These are phyloP conservation scores for Catamblyrhynchus diadema DNA, from an alignment of 2,797 vertebrate species.

Conservation along the genomic window DNA sequence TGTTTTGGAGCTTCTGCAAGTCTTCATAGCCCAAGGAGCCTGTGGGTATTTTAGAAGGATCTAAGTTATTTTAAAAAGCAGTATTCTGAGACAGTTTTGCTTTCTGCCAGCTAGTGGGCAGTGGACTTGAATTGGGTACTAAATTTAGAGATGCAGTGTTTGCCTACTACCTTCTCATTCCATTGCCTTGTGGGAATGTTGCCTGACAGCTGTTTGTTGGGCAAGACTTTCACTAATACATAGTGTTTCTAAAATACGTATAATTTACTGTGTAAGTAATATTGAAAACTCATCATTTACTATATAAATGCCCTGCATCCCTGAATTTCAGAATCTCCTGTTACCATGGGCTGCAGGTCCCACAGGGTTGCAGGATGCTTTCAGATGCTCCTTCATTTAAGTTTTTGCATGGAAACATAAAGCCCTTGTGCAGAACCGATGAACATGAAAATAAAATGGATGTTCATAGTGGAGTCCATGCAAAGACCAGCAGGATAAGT, in stretches of 20 bases:
- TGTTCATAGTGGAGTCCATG: not conserved
- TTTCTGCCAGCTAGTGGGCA: not conserved
- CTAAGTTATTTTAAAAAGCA: not conserved
- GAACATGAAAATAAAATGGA: not conserved
- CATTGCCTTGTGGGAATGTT: not conserved
- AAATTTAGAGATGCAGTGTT: not conserved
- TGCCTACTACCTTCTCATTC: not conserved
- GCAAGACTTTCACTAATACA: not conserved
- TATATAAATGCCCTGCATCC: not conserved
- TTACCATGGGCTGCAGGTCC: not conserved
- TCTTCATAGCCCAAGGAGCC: not conserved
- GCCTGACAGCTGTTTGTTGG: not conserved
- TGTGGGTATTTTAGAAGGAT: not conserved
- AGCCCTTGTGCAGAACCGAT: not conserved
- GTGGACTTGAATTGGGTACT: not conserved
- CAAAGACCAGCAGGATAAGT: not conserved
- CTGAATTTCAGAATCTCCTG: not conserved
- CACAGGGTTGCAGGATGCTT: not conserved
- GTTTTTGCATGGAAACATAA: not conserved
- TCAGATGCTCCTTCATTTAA: not conserved
- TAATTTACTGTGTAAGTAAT: not conserved
- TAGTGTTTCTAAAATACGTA: not conserved
- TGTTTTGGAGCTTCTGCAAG: not conserved
- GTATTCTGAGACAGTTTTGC: not conserved
- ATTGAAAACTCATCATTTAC: not conserved